Conservation (phyloP, 2,797 vertebrate species). For the Trachurus trachurus region DNA sequence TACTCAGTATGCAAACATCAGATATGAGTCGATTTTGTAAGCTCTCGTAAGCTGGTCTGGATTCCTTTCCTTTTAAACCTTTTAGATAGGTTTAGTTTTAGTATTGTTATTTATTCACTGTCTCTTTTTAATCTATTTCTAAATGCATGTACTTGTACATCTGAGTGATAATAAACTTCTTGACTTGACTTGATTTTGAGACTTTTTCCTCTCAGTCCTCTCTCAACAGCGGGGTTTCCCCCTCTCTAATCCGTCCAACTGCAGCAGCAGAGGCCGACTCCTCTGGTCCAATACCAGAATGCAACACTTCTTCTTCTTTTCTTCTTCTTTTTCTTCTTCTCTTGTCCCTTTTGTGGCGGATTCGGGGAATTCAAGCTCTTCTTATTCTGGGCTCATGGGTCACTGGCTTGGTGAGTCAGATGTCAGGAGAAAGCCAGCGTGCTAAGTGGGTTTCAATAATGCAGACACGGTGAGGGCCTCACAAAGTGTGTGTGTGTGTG, state of each 20-base stretch:
- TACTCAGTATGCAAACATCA: too few species aligned
- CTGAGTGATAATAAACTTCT: too few species aligned
- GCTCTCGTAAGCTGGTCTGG: too few species aligned
- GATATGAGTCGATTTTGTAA: background rate
- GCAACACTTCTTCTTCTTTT: constrained; percentile 1
- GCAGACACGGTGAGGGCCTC: constrained; percentile 35
- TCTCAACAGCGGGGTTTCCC: background rate
- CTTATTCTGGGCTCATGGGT: constrained; percentile 28
- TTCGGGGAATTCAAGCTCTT: constrained; percentile 21
- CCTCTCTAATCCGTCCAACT: background rate
- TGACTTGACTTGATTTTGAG: background rate
- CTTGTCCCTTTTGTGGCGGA: constrained; percentile 23
- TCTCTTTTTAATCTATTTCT: too few species aligned
- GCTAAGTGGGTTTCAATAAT: constrained; percentile 73
- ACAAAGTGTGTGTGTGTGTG: constrained; percentile 11
- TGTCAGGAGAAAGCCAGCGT: constrained; percentile 58
- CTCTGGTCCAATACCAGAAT: background rate
- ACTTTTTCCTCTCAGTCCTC: background rate
- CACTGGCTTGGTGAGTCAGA: constrained; percentile 59
- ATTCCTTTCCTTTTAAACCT: too few species aligned
- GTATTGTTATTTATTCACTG: too few species aligned
- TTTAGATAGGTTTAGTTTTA: too few species aligned
- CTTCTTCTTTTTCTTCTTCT: constrained; percentile 18
- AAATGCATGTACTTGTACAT: too few species aligned
- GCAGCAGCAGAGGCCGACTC: background rate